Conservation (phyloP, 1,140 invertebrate genomes). For the Oreohelix idahoensis region DNA sequence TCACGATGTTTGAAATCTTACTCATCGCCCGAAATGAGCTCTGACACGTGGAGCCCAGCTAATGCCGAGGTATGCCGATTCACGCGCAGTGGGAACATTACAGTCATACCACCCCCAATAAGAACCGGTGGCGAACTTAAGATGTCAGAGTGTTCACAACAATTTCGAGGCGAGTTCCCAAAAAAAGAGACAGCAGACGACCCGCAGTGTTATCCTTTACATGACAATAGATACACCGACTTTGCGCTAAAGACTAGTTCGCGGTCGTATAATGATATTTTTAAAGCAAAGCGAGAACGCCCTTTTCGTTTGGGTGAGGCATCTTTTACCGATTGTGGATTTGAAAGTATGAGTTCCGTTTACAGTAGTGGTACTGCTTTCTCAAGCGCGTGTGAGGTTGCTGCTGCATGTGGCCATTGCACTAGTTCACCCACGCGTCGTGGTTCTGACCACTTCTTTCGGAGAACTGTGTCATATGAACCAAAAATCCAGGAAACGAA, state of each 20-base stretch:
- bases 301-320: not conserved
- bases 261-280: not conserved
- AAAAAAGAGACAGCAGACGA: not conserved
- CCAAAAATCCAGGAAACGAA: not conserved
- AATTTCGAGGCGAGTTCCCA: not conserved
- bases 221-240: not conserved
- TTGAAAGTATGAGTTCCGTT: not conserved
- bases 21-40: not conserved
- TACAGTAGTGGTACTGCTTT: too few relatives aligned
- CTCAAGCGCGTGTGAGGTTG: too few relatives aligned
- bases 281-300: not conserved
- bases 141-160: not conserved
- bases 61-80: not conserved
- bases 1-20: not conserved
- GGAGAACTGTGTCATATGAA: constrained; percentile 21
- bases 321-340: not conserved
- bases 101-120: not conserved
- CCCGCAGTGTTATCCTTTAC: not conserved
- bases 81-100: not conserved
- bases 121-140: not conserved
- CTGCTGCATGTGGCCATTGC: not conserved
- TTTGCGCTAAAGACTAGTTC: not conserved
- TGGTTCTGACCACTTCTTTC: not conserved
- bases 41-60: not conserved
- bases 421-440: not conserved